These are phyloP conservation scores for Melipona beecheii DNA, from an alignment of 2,888 invertebrate species.

Conservation along the genomic window DNA sequence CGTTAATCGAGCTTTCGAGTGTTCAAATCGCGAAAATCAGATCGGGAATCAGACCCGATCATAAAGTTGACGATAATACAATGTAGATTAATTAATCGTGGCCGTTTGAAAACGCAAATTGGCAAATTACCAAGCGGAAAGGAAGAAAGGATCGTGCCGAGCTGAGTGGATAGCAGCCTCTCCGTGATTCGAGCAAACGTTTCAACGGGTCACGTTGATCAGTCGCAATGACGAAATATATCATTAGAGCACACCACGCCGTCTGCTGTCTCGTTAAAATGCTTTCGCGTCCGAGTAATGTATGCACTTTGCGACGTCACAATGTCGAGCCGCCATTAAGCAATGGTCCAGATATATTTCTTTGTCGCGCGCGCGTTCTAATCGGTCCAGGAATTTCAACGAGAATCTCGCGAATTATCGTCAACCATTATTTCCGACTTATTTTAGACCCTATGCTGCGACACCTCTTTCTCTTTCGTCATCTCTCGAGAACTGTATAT, in stretches of 20 bases:
- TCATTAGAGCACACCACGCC: constrained; percentile 7
- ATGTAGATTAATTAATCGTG: constrained; percentile 35
- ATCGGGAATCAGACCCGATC: background rate
- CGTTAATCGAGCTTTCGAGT: constrained; percentile 1
- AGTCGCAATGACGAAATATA: constrained; percentile 36
- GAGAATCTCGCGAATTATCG: background rate
- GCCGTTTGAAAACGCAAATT: constrained; percentile 24
- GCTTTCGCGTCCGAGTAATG: constrained; percentile 23
- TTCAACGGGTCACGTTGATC: constrained; percentile 35
- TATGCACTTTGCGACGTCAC: constrained; percentile 5
- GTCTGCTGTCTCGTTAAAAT: constrained; percentile 38
- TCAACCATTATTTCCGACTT: background rate
- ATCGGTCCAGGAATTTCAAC: background rate
- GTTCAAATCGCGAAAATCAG: background rate
- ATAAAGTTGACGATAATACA: too few species aligned
- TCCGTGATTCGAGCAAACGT: constrained; percentile 16
- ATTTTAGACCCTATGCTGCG: background rate
- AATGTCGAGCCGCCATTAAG: constrained; percentile 24
- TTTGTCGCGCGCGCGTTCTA: background rate
- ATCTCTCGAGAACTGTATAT: background rate
- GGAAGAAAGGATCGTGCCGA: background rate
- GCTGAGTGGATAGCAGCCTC: background rate
- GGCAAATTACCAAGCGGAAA: constrained; percentile 31
- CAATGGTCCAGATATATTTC: constrained; percentile 23
- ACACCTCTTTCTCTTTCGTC: accelerated